Percentiles rank a stretch among this genome's conserved stretches.
Evolutionary conservation across 2,797 vertebrate genomes (phyloP).

Genomic region (Crocodylus rhombifer): DNA sequence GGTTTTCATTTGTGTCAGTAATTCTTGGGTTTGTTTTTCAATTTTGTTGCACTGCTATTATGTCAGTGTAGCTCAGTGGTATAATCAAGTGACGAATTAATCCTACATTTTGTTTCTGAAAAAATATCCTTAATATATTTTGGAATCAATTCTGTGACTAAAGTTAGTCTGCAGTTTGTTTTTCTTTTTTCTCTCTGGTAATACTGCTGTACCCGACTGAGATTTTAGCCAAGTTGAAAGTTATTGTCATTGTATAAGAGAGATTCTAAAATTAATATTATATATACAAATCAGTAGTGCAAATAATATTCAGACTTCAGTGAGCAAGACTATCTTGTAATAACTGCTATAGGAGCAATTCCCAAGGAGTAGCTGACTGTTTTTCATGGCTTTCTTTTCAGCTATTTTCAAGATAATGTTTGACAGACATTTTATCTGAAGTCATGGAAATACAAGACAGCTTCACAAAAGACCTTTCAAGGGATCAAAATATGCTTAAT

Average conservation of each 20-base stretch:
- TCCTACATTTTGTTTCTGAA: not conserved
- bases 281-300: not conserved
- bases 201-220: not conserved
- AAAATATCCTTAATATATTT: not conserved
- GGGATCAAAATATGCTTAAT: constrained; percentile 51
- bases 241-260: not conserved
- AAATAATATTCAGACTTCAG: not conserved
- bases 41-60: not conserved
- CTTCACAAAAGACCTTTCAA: constrained; percentile 22
- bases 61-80: not conserved
- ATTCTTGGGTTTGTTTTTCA: not conserved
- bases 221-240: constrained; percentile 33
- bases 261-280: not conserved
- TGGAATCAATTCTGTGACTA: not conserved
- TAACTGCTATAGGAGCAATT: not conserved
- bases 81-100: not conserved
- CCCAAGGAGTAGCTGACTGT: constrained; percentile 14
- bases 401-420: constrained; percentile 20
- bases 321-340: not conserved
- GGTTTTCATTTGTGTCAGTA: not conserved
- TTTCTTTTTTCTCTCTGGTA: not conserved
- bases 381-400: constrained; percentile 36
- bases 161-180: not conserved
- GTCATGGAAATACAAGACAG: constrained; percentile 1
- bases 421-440: constrained; percentile 49